phyloP scores from a whole-genome alignment of 35 echinoderm and acorn worm species.

The Heliocidaris tuberculata region DNA sequence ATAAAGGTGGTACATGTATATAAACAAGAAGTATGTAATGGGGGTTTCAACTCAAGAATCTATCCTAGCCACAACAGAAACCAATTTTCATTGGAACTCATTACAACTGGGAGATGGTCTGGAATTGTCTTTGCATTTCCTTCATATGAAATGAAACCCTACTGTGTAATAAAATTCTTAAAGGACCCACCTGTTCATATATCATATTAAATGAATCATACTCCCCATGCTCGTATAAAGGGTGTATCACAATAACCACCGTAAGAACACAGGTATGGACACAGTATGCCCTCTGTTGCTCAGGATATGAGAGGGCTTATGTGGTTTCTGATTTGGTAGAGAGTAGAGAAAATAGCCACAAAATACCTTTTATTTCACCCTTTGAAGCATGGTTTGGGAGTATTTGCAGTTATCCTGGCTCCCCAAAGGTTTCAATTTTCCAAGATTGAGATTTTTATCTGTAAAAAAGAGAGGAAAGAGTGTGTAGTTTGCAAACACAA shows the following conservation, averaged over 20 bases:
- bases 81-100: background rate
- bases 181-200: background rate
- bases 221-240: background rate
- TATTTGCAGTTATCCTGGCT: background rate
- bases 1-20: background rate
- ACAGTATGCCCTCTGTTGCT: background rate
- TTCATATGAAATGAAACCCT: background rate
- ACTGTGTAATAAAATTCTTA: background rate
- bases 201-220: conserved; percentile 13
- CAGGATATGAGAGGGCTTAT: background rate
- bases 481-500: background rate
- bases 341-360: background rate
- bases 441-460: background rate
- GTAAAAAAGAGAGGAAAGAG: background rate
- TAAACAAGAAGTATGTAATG: background rate
- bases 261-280: background rate
- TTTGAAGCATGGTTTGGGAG: background rate
- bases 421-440: background rate
- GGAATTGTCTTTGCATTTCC: background rate
- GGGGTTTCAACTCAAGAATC: background rate
- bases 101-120: background rate
- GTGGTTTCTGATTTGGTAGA: background rate
- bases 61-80: background rate
- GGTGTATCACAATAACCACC: background rate
- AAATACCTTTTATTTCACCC: background rate